Evolutionary conservation across 2,113 vertebrate genomes (phyloP), one percentile per base, ranked within the genome.

Genomic region (Cryptomyrus ogoouensis): DNA sequence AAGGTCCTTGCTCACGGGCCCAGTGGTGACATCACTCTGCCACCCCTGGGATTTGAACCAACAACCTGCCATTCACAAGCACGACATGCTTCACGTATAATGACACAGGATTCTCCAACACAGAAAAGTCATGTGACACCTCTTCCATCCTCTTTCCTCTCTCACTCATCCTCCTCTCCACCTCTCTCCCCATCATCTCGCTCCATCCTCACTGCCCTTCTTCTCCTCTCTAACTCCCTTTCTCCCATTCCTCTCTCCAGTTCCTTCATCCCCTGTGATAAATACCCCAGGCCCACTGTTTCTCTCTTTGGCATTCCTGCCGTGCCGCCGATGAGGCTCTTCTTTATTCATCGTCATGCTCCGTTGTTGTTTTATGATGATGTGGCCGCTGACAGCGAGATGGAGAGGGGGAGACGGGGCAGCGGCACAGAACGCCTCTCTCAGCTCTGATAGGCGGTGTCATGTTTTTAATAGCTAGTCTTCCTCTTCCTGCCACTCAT

Each of bases 401-500:
- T 53, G 52, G 89, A 62, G 52, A 27, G 80, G 13, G 21, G 80
- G 89, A 62, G 88, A 84, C 44, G 50, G 39, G 89, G 42, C 42
- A 46, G 39, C 47, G 21, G 56, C 80, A 84, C 89, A 84, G 58
- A 83, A 27, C 39, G 42, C 89, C 31, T 47, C 27, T 58, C 39
- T 47, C 19, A 19, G 77, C 53, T 83, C 50, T 62, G 89, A 89
- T 84, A 50, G 46, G 35, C 56, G 35, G 77, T 62, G 80, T 89
- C 77, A 84, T 46, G 50, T 85, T 89, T 89, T 89, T 89, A 89
- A 89, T 89, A 62, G 77, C 70, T 89, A 83, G 49, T 83, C 49
- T 83, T 74, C 46, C 70, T 83, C 27, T 83, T 74, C 46, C 70
- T 53, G 88, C 88, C 46, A 31, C 85, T 87, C 85, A 87, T 87